Evolutionary conservation across 2,113 vertebrate species (phyloP), one percentile per base, ranked within the genome.

Genomic region (Montifringilla adamsi): DNA sequence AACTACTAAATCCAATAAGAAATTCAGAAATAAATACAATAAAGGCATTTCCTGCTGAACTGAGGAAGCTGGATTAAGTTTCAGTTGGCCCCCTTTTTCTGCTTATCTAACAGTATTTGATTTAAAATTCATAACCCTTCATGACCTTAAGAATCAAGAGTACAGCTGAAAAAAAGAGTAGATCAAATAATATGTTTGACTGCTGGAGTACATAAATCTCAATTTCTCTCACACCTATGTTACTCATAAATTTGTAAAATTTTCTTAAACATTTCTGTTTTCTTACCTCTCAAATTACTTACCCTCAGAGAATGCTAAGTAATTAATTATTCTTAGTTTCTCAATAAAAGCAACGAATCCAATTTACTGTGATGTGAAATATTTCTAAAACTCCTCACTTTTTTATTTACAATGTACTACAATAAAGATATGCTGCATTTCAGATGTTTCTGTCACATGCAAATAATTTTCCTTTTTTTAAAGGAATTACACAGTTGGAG

Each of bases 31-130:
- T n/a, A 84, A 55, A 7, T 21, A 69, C 6, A 35, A 82, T 30
- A 60, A 91, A 91, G 85, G 31, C 37, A 88, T 83, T 94, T 95
- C 84, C 87, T 76, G 62, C 47, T 83, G 55, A 95, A 89, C 58
- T 43, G 23, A 87, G 21, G 43, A 89, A 92, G 53, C 3, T 7
- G 41, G 72, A 92, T 89, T 88, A 88, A 84, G 56, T 97, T 96
- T 94, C 92, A 93, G 30, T 30, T 94, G 84, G 43, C 67, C 47
- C 9, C n/a, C 46, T 74, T 84, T 58, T 68, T 59, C 62, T 95
- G 84, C 80, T 92, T 91, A 60, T 82, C 67, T 85, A 93, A 87
- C 50, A 94, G 63, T 85, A 94, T 79, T 95, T 96, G 77, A 79
- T 66, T 85, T 53, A 58, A 93, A 95, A 95, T 83, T 85, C 55